Percentiles rank a stretch among this genome's conserved stretches.
These are phyloP conservation scores for Pelagia noctiluca DNA, from an alignment of 30 jellyfish, hydroid and myxozoan species.

Conservation along the genomic window DNA sequence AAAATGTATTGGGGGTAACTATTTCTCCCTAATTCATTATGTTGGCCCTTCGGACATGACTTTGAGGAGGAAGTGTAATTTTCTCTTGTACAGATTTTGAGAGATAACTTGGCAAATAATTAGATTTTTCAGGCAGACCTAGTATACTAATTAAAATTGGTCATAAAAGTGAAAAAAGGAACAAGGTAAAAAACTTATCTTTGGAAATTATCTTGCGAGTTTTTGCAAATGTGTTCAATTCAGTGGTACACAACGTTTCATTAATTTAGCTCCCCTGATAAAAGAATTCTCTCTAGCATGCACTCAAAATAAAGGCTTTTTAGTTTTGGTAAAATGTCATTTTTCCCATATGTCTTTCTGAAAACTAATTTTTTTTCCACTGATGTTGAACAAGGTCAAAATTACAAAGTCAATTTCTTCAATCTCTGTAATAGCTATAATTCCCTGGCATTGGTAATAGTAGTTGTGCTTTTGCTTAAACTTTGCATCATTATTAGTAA, in stretches of 20 bases:
- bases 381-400: slow-evolving; percentile 35
- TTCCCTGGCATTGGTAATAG: slow-evolving; percentile 70
- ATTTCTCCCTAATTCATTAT: no score
- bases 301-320: slow-evolving; percentile 26
- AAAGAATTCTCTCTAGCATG: slow-evolving; percentile 16
- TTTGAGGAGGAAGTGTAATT: no score
- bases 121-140: no score
- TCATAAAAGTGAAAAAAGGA: slow-evolving; percentile 5
- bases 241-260: slow-evolving; percentile 8
- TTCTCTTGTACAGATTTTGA: no score
- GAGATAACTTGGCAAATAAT: no score
- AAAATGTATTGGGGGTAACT: no score
- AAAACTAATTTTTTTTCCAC: slow-evolving; percentile 36
- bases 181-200: slow-evolving; percentile 3
- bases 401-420: slow-evolving; percentile 70
- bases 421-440: slow-evolving; percentile 33
- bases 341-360: slow-evolving; percentile 41
- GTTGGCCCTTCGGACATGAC: no score
- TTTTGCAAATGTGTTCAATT: slow-evolving; percentile 11
- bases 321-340: slow-evolving; percentile 47
- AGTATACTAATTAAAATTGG: slow-evolving; percentile 8
- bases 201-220: slow-evolving; percentile 13
- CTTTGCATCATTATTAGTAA: slow-evolving; percentile 19
- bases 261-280: slow-evolving; percentile 9
- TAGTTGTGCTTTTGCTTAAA: slow-evolving; percentile 44